Evolutionary conservation across 1,140 invertebrate genomes (phyloP), one percentile per base, ranked within the genome.

Genomic region (Drosophila ambigua): DNA sequence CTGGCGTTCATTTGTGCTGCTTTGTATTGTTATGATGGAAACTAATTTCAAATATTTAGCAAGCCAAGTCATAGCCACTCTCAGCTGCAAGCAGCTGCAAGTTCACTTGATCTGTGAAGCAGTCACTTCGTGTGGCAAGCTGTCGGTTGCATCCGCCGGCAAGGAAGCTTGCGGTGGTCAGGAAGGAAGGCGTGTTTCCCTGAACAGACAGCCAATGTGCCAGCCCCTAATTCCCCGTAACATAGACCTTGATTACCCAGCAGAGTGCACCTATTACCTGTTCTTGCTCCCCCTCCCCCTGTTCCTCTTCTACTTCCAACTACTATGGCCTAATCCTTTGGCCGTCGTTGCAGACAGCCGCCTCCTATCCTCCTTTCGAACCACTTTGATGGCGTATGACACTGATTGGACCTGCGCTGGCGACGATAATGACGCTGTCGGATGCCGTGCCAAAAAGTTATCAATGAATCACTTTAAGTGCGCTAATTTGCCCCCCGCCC

Each of bases 381-480:
- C 51, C 63, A 57, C 16, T 69, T 57, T 61, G 61, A 52, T 73
- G 71, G 61, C 60, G 61, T 58, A 48, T 57, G 60, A 65, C 71
- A 57, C 53, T 75, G 61, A 75, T 74, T 74, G 66, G 61, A 53
- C 72, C 52, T 49, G 35, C 72, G 31, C 44, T 11, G 43, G 31
- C 45, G 31, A 52, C 52, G 64, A 71, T 78, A 82, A 60, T 46
- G 59, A 54, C 50, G 23, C 35, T 53, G 50, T 46, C 45, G 35
- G 58, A 61, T 81, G 73, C 73, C 68, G 64, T 84, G 73, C 77
- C 81, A 73, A 79, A 80, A 73, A 77, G 67, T 77, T 84, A 84
- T 84, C 81, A 84, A 84, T 80, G 81, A 84, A 84, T 84, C 80
- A 84, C 81, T 81, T 77, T 81, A 85, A 84, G 77, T 80, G 77